Percentiles rank a stretch among this genome's conserved stretches.
Conservation (phyloP, 2,797 vertebrate genomes). For the Mycteria americana region DNA sequence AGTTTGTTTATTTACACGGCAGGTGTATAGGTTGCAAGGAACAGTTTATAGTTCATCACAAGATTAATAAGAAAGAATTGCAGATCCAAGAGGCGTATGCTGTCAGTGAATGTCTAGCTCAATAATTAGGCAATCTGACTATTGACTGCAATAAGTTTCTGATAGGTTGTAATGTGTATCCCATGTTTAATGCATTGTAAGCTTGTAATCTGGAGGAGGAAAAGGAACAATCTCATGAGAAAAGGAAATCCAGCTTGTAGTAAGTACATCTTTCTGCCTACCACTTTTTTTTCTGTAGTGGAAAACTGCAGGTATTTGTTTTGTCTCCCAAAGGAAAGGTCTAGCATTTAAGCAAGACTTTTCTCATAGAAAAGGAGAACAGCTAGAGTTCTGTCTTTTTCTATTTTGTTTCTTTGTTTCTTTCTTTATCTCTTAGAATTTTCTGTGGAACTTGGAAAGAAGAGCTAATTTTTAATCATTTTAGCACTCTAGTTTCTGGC, state of each 20-base stretch:
- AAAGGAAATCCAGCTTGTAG: not conserved
- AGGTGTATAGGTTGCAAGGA: not conserved
- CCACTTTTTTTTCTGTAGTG: not conserved
- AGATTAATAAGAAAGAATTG: not conserved
- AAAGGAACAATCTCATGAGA: not conserved
- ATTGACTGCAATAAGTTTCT: not conserved
- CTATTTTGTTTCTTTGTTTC: not conserved
- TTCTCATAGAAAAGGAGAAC: not conserved
- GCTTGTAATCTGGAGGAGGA: not conserved
- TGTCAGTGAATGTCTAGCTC: not conserved
- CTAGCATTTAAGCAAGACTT: not conserved
- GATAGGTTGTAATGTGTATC: not conserved
- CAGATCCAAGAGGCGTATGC: not conserved
- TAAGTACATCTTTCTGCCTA: slow-evolving; percentile 3
- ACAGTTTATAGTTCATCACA: not conserved
- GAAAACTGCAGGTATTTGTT: slow-evolving; percentile 36
- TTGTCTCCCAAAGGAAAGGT: not conserved
- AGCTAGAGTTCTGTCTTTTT: not conserved
- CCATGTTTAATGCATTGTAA: not conserved
- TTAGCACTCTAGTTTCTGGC: not conserved
- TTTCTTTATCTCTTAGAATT: not conserved
- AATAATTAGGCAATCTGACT: not conserved
- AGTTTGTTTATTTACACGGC: not conserved
- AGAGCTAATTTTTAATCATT: slow-evolving; percentile 12
- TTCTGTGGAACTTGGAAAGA: not conserved